Base-by-base conservation (phyloP, 2,113 vertebrate species). In the Pelodiscus sinensis region DNA sequence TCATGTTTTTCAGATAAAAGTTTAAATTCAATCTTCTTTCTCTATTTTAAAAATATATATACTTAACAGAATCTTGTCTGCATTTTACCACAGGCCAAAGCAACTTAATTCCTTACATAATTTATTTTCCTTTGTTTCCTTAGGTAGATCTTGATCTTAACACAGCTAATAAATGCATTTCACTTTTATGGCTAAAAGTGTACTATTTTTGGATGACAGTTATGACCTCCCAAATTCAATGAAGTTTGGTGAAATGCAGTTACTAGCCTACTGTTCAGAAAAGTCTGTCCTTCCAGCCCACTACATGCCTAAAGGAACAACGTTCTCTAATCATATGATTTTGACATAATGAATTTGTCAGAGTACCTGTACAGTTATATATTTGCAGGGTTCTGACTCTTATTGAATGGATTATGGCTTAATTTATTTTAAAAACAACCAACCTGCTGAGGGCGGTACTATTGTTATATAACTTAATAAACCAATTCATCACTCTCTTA, bases 401-500 rank as follows among this genome's bases (percentile, higher is more conserved):
- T 87, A 38, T 87, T 95, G 94, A 90, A 94, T 88, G 83, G 54
- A 94, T 95, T 96, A 91, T 95, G 94, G 95, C 52, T 73, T 92
- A 88, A 93, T 97, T 97, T 96, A 75, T 91, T 95, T 58, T 82
- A 85, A 94, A 85, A 88, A 94, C 16, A 90, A 31, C 62, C 94
- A 91, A 90, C 60, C 81, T 93, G 35, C 75, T 92, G 90, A 95
- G 94, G n/a, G 56, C 65, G 95, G 88, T 82, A 65, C 44, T 92
- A 92, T 90, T 85, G 15, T 87, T 97, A 56, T 55, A 86, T 94
- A 93, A 79, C 31, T 54, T 97, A 97, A 91, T 90, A 94, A 96
- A 97, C 94, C 18, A 92, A 87, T 94, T 96, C 97, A 96, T 97
- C 86, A 88, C 44, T 57, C 79, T 90, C 25, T 54, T 75, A 94